Evolutionary conservation across 2,113 vertebrate genomes (phyloP).

Genomic region (Salvelinus namaycush): DNA sequence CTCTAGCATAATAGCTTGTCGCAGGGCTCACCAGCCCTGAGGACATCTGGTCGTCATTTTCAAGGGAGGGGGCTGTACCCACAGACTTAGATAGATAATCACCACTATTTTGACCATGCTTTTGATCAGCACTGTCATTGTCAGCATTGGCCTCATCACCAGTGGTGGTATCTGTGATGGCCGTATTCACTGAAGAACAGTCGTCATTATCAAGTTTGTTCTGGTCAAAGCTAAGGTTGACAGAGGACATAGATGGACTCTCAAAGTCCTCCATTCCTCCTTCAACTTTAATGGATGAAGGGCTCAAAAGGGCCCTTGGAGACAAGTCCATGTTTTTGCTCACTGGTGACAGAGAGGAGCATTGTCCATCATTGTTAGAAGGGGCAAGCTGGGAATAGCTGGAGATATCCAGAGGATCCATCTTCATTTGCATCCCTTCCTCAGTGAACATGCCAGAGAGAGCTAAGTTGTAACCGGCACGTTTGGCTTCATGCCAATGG

Average conservation of each 20-base stretch:
- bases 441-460: conserved; percentile 90
- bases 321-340: conserved; percentile 94
- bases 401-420: conserved; percentile 86
- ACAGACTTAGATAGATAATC: conserved; percentile 91
- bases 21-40: conserved; percentile 97
- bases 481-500: conserved; percentile 98
- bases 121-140: conserved; percentile 92
- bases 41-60: conserved; percentile 96
- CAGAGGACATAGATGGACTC: conserved; percentile 91
- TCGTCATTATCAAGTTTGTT: conserved; percentile 97
- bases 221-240: conserved; percentile 93
- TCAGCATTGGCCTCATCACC: conserved; percentile 96
- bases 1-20: conserved; percentile 93
- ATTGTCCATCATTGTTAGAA: conserved; percentile 84
- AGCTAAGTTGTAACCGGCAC: conserved; percentile 93
- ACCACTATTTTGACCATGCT: conserved; percentile 81
- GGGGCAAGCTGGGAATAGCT: conserved; percentile 84
- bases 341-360: conserved; percentile 89
- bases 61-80: conserved; percentile 81
- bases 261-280: conserved; percentile 97
- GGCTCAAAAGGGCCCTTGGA: conserved; percentile 89
- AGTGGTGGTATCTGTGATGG: conserved; percentile 97
- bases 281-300: conserved; percentile 97
- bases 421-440: conserved; percentile 89
- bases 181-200: conserved; percentile 98